These are phyloP conservation scores for Sebastes oblongus DNA, from an alignment of 2,797 vertebrate species.

Conservation along the genomic window DNA sequence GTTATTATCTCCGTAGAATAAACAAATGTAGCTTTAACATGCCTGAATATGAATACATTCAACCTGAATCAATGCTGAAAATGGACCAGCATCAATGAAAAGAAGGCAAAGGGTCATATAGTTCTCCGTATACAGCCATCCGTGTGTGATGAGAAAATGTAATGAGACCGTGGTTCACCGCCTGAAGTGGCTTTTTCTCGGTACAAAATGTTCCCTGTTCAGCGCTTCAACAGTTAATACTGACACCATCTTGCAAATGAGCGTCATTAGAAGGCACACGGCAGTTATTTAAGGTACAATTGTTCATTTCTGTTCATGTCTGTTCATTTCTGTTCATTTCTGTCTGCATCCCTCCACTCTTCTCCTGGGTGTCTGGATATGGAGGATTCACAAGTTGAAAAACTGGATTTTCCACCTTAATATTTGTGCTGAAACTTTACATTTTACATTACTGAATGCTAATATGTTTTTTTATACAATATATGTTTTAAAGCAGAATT, in stretches of 20 bases:
- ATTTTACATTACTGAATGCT: background rate
- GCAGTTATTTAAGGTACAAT: background rate
- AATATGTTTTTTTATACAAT: background rate
- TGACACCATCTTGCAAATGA: constrained; percentile 4
- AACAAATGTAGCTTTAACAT: background rate
- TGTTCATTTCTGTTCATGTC: background rate
- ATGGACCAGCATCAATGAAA: background rate
- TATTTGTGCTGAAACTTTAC: background rate
- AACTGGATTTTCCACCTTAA: background rate
- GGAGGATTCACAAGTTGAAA: background rate
- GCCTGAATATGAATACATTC: background rate
- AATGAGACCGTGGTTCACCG: background rate
- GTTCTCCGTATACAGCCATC: background rate
- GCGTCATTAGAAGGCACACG: background rate
- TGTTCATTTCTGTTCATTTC: background rate
- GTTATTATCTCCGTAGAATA: background rate
- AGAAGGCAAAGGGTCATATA: background rate
- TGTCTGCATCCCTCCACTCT: background rate
- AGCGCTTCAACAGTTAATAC: background rate
- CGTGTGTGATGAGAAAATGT: constrained; percentile 9
- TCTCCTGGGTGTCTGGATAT: background rate
- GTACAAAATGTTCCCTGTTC: constrained; percentile 17
- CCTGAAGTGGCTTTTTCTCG: background rate
- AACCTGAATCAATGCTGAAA: background rate
- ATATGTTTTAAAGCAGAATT: background rate